Percentiles rank a stretch among this genome's conserved stretches.
Evolutionary conservation across 2,113 vertebrate species (phyloP).

Genomic region (Antechinus stuartii): DNA sequence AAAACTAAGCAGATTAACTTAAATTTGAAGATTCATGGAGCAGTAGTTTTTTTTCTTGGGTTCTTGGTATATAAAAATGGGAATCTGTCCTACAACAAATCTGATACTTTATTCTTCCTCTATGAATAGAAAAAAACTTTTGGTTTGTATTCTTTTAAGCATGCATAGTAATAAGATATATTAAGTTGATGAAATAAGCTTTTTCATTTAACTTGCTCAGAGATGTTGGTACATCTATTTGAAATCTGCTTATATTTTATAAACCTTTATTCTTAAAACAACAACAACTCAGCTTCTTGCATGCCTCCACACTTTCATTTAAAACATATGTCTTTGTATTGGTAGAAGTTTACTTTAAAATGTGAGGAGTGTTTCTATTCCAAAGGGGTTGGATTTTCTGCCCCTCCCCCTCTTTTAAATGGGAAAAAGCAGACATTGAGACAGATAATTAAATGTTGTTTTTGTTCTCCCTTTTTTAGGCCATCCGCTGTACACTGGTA

Average conservation of each 20-base stretch:
- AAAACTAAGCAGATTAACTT: slow-evolving; percentile 6
- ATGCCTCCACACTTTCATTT: background rate
- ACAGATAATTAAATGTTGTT: slow-evolving; percentile 65
- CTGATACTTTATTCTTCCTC: slow-evolving; percentile 3
- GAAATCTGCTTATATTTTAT: slow-evolving; percentile 53
- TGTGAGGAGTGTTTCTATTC: background rate
- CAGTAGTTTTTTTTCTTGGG: background rate
- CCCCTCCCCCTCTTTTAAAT: background rate
- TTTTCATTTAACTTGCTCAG: slow-evolving; percentile 26
- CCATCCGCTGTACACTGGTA: slow-evolving; percentile 98
- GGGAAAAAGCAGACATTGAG: slow-evolving; percentile 21
- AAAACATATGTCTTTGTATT: background rate
- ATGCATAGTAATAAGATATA: background rate
- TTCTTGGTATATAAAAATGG: slow-evolving; percentile 16
- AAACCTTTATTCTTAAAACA: slow-evolving; percentile 42
- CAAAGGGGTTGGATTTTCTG: background rate
- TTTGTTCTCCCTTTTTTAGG: slow-evolving; percentile 86
- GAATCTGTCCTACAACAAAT: slow-evolving; percentile 2
- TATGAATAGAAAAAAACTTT: background rate
- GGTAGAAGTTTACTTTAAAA: background rate
- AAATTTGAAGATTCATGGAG: background rate
- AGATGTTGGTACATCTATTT: slow-evolving; percentile 23
- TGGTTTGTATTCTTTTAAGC: slow-evolving; percentile 9
- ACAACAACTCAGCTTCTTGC: background rate
- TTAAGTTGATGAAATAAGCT: slow-evolving; percentile 39